Conservation (phyloP, 2,888 invertebrate genomes). For the Synergus umbraculus region DNA sequence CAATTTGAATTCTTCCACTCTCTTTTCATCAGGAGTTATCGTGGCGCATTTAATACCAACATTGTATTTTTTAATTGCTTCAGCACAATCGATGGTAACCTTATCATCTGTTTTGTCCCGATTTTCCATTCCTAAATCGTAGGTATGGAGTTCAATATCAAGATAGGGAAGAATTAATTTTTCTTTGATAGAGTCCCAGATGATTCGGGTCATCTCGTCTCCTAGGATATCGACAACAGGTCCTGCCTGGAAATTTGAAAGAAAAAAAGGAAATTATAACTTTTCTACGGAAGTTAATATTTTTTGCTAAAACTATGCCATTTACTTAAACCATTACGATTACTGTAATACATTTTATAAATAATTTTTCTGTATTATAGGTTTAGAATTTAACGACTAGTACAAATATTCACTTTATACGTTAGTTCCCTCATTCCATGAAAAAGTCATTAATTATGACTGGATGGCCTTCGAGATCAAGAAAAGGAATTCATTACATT, state of each 20-base stretch:
- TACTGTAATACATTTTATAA: slow-evolving; percentile 32
- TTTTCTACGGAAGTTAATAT: neutral
- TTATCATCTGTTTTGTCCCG: slow-evolving; percentile 96
- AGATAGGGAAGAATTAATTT: slow-evolving; percentile 97
- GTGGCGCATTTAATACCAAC: slow-evolving; percentile 99
- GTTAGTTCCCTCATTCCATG: neutral
- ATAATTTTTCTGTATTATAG: neutral
- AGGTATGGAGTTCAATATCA: slow-evolving; percentile 95
- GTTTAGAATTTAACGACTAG: neutral
- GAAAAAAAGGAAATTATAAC: neutral
- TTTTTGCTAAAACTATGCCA: too few species aligned
- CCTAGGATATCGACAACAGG: slow-evolving; percentile 95
- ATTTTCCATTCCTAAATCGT: slow-evolving; percentile 96
- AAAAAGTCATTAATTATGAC: neutral
- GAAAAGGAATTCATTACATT: neutral
- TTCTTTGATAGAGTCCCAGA: slow-evolving; percentile 98
- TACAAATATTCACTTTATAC: neutral
- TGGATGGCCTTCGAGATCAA: neutral
- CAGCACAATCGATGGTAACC: slow-evolving; percentile 97
- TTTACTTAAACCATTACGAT: too few species aligned
- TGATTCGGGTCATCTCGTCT: slow-evolving; percentile 98
- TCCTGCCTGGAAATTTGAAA: slow-evolving; percentile 80
- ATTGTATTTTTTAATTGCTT: slow-evolving; percentile 97
- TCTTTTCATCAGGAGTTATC: slow-evolving; percentile 97
- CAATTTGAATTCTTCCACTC: slow-evolving; percentile 93